Evolutionary conservation across 2,888 invertebrate genomes (phyloP).

Genomic region (Pachliopta kotzebuea): DNA sequence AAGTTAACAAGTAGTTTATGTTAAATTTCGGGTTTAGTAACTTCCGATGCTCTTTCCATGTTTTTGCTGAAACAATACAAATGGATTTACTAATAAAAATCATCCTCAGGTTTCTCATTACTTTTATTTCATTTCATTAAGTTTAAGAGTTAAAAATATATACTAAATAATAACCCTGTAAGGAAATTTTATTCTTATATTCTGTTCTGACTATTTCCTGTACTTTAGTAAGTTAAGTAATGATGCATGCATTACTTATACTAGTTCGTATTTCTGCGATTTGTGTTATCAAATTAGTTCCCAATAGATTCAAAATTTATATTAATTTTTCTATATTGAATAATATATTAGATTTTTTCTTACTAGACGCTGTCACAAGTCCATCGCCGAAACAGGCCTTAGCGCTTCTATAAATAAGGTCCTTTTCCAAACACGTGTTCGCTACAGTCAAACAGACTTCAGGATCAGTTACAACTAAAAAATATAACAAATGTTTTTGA

Average conservation of each 20-base stretch:
- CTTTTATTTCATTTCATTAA: no score
- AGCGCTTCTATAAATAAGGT: slow-evolving; percentile 3
- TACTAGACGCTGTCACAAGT: slow-evolving; percentile 30
- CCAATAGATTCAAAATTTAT: no score
- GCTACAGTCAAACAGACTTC: slow-evolving; percentile 29
- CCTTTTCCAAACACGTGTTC: slow-evolving; percentile 22
- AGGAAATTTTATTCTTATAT: no score
- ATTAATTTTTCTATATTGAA: no score
- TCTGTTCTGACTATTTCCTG: no score
- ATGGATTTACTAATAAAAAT: neutral
- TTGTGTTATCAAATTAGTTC: neutral
- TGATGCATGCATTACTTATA: no score
- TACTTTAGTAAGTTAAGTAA: no score
- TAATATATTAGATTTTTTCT: neutral
- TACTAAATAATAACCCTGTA: no score
- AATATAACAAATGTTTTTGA: neutral
- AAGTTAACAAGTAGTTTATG: slow-evolving; percentile 31
- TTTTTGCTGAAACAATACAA: neutral
- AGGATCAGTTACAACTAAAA: slow-evolving; percentile 33
- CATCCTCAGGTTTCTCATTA: no score
- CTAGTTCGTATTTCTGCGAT: no score
- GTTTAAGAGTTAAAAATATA: no score
- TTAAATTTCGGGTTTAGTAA: slow-evolving; percentile 44
- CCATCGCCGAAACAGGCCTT: slow-evolving; percentile 30
- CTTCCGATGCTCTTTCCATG: slow-evolving; percentile 54